Evolutionary conservation across 2,888 invertebrate species (phyloP).

Genomic region (Sialis fuliginosa): DNA sequence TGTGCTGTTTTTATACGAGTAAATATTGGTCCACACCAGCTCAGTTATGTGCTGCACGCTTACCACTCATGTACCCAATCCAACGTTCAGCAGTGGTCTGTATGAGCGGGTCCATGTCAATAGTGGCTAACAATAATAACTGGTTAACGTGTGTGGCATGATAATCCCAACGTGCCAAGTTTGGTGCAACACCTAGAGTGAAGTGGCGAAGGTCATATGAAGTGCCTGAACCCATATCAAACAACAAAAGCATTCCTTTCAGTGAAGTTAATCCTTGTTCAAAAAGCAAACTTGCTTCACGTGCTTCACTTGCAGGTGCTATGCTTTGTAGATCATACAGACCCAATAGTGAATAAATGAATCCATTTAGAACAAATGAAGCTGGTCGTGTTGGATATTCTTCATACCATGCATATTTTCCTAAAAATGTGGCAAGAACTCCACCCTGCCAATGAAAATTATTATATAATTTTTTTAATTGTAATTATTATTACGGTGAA

Average conservation of each 20-base stretch:
- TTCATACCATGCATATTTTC: conserved; percentile 86
- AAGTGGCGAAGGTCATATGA: conserved; percentile 93
- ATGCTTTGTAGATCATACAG: conserved; percentile 84
- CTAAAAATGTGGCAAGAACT: conserved; percentile 70
- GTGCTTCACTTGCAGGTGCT: conserved; percentile 44
- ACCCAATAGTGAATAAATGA: conserved; percentile 92
- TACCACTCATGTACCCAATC: conserved; percentile 93
- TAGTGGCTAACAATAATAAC: conserved; percentile 67
- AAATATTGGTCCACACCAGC: neutral
- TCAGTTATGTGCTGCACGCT: conserved; percentile 84
- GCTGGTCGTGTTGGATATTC: conserved; percentile 95
- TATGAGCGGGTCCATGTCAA: conserved; percentile 69
- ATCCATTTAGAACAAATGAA: conserved; percentile 93
- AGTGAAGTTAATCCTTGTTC: conserved; percentile 74
- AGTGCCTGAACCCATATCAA: conserved; percentile 89
- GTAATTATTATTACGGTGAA: no score
- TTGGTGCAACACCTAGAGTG: conserved; percentile 74
- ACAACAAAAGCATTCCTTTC: conserved; percentile 72
- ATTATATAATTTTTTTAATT: no score
- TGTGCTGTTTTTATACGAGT: no score
- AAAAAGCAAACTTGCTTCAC: conserved; percentile 59
- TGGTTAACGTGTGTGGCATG: conserved; percentile 98
- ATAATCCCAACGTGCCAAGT: conserved; percentile 96
- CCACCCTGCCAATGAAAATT: conserved; percentile 40
- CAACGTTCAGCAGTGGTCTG: conserved; percentile 75